A percentile compares a stretch with the other conserved stretches of the same genome.
These are phyloP conservation scores for Paramuricea clavata DNA, from an alignment of 92 coral and sea anemone species.

Conservation along the genomic window DNA sequence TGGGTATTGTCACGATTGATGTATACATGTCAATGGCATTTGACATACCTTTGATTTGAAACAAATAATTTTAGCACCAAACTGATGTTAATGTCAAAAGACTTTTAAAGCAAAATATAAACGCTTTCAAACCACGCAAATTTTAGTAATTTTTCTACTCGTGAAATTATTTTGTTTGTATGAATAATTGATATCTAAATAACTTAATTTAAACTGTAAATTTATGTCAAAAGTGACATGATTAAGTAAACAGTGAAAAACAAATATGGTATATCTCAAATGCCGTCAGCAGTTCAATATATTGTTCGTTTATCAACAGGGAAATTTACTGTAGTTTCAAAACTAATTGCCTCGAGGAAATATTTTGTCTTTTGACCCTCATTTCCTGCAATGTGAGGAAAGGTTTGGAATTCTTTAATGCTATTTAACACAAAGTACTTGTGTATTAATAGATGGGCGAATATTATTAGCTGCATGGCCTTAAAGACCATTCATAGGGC, in stretches of 20 bases:
- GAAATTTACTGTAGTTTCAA: neutral
- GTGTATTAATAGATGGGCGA: no score
- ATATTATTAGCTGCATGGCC: no score
- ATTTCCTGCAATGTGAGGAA: slow-evolving; percentile 14
- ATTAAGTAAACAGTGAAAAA: neutral
- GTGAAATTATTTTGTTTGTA: neutral
- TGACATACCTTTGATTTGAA: no score
- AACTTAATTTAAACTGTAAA: neutral
- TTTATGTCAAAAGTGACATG: neutral
- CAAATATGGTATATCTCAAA: neutral
- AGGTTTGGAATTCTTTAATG: neutral
- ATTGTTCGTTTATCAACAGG: neutral
- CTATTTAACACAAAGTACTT: no score
- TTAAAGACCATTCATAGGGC: no score
- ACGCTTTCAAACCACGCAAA: no score
- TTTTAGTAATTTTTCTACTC: no score
- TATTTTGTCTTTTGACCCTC: neutral
- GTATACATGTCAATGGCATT: neutral
- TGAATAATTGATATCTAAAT: neutral
- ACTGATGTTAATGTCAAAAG: no score
- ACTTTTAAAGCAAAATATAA: no score
- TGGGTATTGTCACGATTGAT: neutral
- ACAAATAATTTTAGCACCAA: no score
- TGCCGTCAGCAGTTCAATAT: neutral
- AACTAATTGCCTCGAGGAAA: neutral